phyloP scores from a whole-genome alignment of 2,113 vertebrate species.

The Jaculus jaculus region DNA sequence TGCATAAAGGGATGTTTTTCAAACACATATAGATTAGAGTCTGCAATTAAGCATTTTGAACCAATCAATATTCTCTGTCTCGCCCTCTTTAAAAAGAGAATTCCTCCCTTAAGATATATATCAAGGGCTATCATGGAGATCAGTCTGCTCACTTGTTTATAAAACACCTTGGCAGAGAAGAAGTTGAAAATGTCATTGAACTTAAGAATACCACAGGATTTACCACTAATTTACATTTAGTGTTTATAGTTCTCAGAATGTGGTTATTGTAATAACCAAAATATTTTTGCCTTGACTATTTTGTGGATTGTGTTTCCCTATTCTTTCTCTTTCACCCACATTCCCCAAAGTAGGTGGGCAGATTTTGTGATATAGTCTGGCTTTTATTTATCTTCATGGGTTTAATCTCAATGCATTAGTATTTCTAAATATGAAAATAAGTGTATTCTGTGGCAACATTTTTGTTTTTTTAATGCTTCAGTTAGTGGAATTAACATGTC shows the following conservation, averaged over 20 bases:
- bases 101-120: slow-evolving; percentile 47
- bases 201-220: slow-evolving; percentile 73
- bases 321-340: slow-evolving; percentile 74
- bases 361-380: slow-evolving; percentile 72
- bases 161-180: slow-evolving; percentile 77
- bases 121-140: slow-evolving; percentile 63
- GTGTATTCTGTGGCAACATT: slow-evolving; percentile 34
- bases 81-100: slow-evolving; percentile 58
- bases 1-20: slow-evolving; percentile 18
- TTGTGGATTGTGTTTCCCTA: slow-evolving; percentile 76
- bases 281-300: slow-evolving; percentile 78
- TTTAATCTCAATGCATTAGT: slow-evolving; percentile 69
- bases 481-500: slow-evolving; percentile 49
- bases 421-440: slow-evolving; percentile 68
- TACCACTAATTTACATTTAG: slow-evolving; percentile 81
- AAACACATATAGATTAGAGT: slow-evolving; percentile 39
- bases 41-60: slow-evolving; percentile 65
- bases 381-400: slow-evolving; percentile 72
- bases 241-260: slow-evolving; percentile 79
- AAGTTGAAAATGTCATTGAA: slow-evolving; percentile 75
- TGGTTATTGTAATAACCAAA: slow-evolving; percentile 77
- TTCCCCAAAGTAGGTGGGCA: slow-evolving; percentile 75
- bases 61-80: slow-evolving; percentile 71
- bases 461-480: slow-evolving; percentile 43
- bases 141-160: slow-evolving; percentile 71